phyloP scores from a whole-genome alignment of 1,140 invertebrate genomes.

The Pseudomyrmex dendroicus region DNA sequence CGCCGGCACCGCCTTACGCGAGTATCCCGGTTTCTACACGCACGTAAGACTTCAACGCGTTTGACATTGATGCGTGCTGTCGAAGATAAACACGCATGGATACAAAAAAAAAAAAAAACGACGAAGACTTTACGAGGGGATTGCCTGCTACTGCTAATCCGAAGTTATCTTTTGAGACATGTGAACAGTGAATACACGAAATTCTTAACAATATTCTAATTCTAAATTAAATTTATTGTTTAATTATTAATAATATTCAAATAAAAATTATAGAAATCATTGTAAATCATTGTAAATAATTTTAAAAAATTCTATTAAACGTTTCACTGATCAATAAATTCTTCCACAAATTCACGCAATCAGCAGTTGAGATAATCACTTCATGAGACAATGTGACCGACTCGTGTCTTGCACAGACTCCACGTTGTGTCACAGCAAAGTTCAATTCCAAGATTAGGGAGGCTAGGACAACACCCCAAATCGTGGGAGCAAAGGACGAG shows the following conservation, averaged over 20 bases:
- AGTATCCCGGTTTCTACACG: neutral
- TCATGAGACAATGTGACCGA: neutral
- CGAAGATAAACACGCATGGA: slow-evolving; percentile 67
- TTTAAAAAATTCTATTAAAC: neutral
- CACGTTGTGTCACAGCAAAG: slow-evolving; percentile 75
- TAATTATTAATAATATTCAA: neutral
- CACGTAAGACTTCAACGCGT: slow-evolving; percentile 43
- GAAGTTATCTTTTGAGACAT: neutral
- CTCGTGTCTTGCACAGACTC: slow-evolving; percentile 68
- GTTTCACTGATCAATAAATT: neutral
- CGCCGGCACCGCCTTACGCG: slow-evolving; percentile 56
- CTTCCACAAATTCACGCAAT: neutral
- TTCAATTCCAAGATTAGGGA: slow-evolving; percentile 77
- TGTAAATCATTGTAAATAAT: slow-evolving; percentile 8
- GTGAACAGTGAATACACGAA: neutral
- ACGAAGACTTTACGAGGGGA: neutral
- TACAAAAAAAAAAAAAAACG: slow-evolving; percentile 1
- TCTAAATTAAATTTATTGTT: neutral
- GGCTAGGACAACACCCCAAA: slow-evolving; percentile 41
- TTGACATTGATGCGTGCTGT: slow-evolving; percentile 54
- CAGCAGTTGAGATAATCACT: slow-evolving; percentile 28
- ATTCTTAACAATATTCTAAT: neutral
- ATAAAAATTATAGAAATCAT: neutral
- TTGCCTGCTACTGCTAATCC: neutral
- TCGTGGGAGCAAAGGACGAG: slow-evolving; percentile 61